Conservation (phyloP, 1,140 invertebrate genomes). For the Hypothenemus hampei region DNA sequence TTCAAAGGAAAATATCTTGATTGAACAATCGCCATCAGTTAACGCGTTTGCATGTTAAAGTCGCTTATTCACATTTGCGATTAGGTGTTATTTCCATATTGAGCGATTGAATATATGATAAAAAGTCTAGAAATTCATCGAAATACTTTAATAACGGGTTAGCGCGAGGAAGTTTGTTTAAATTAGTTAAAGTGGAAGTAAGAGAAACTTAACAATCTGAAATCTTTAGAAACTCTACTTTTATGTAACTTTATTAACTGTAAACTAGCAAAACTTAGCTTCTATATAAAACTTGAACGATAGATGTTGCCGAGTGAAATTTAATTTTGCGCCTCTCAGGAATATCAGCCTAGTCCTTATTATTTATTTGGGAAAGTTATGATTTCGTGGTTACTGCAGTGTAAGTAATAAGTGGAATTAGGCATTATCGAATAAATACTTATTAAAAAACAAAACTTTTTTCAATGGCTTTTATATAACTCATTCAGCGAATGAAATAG, state of each 20-base stretch:
- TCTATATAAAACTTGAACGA: conserved; percentile 3
- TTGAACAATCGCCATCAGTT: neutral
- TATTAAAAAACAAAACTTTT: no score
- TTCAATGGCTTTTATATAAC: neutral
- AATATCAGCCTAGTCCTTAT: conserved; percentile 1
- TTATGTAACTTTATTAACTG: conserved; percentile 12
- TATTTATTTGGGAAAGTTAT: conserved; percentile 7
- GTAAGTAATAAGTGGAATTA: conserved; percentile 5
- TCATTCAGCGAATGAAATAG: no score
- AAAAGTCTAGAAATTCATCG: neutral
- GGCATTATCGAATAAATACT: no score
- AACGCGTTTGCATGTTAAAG: conserved; percentile 1
- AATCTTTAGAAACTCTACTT: conserved; percentile 12
- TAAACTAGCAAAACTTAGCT: conserved; percentile 8
- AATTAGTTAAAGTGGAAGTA: conserved; percentile 14
- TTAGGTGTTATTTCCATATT: neutral
- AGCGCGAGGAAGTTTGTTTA: conserved; percentile 1
- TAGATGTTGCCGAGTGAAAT: conserved; percentile 7
- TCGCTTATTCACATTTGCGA: neutral
- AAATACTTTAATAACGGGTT: conserved; percentile 8
- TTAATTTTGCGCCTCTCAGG: neutral
- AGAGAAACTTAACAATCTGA: conserved; percentile 15
- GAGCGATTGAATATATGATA: neutral
- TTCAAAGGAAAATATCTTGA: neutral
- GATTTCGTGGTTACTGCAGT: conserved; percentile 3